phyloP scores from a whole-genome alignment of 2,797 vertebrate species.

The Rhadinocentrus ornatus region DNA sequence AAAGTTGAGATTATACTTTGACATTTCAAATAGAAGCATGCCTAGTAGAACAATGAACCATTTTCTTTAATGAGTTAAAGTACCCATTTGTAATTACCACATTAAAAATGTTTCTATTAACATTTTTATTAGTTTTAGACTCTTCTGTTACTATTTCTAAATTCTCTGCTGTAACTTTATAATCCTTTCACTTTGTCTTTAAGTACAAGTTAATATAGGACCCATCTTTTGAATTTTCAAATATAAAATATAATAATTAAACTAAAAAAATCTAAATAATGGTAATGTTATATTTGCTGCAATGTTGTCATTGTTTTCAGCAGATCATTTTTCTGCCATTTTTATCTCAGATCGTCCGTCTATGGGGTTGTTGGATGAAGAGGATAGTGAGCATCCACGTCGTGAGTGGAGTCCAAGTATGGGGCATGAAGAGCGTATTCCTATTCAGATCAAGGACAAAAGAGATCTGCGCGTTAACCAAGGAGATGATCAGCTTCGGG shows the following conservation, averaged over 20 bases:
- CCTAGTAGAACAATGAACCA: background rate
- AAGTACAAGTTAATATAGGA: background rate
- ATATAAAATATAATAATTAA: background rate
- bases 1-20: background rate
- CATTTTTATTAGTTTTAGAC: background rate
- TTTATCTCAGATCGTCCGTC: conserved; percentile 74
- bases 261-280: background rate
- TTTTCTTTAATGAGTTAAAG: background rate
- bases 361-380: conserved; percentile 76
- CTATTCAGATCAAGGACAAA: conserved; percentile 79
- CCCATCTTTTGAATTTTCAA: conserved; percentile 6
- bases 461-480: conserved; percentile 67
- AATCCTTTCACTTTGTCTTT: background rate
- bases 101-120: background rate
- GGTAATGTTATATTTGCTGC: background rate
- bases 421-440: conserved; percentile 80
- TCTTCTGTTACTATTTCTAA: background rate
- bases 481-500: conserved; percentile 71
- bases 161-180: background rate
- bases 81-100: background rate
- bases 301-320: background rate
- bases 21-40: background rate
- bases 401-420: conserved; percentile 83
- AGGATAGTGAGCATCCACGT: conserved; percentile 77
- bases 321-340: conserved; percentile 15